Conservation (phyloP, 2,113 vertebrate genomes). For the Todiramphus chloris region DNA sequence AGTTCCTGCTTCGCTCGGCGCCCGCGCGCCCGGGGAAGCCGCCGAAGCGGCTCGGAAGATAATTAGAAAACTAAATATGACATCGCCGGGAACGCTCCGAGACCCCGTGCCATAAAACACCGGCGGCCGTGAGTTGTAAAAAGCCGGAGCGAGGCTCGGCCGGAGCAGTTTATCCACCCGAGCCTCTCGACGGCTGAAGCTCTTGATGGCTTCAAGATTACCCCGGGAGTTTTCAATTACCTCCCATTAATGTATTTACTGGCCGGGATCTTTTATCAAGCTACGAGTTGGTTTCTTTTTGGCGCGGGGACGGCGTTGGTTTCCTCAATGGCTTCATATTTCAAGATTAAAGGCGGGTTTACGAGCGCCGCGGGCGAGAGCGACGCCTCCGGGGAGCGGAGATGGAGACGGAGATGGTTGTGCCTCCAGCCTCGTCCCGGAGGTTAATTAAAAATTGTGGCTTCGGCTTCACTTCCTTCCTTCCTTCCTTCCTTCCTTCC, state of each 20-base stretch:
- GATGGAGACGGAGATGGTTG: not conserved
- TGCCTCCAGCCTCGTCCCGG: constrained; percentile 25
- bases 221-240: constrained; percentile 75
- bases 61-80: constrained; percentile 42
- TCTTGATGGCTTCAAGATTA: constrained; percentile 53
- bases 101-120: not conserved
- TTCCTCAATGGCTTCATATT: constrained; percentile 74
- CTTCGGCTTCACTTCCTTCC: not conserved
- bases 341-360: constrained; percentile 70
- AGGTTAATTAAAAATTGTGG: constrained; percentile 62
- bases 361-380: constrained; percentile 67
- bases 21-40: not conserved
- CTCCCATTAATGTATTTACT: constrained; percentile 74
- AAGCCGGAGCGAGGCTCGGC: not conserved
- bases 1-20: not conserved
- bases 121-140: not conserved
- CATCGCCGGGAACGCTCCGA: not conserved
- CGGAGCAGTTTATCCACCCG: not conserved
- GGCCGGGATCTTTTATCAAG: constrained; percentile 67
- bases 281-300: constrained; percentile 40
- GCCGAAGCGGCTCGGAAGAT: not conserved
- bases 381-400: constrained; percentile 67
- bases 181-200: not conserved
- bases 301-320: constrained; percentile 40
- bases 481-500: too few relatives aligned